These are phyloP conservation scores for Nezara viridula DNA, from an alignment of 2,888 invertebrate genomes.

Conservation along the genomic window DNA sequence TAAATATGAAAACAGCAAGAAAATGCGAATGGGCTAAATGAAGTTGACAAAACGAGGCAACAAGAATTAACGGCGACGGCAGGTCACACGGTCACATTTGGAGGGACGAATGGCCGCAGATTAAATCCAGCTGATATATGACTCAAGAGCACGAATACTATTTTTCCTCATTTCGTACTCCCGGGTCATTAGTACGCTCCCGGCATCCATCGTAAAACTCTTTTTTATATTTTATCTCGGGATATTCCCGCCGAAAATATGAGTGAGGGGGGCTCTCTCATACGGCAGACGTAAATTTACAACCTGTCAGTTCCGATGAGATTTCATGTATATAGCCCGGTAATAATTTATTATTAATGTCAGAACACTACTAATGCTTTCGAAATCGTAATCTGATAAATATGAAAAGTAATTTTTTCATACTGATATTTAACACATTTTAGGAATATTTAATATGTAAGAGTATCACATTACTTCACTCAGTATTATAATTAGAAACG, in stretches of 20 bases:
- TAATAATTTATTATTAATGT: constrained; percentile 5
- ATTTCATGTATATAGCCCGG: background rate
- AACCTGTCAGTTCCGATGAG: constrained; percentile 4
- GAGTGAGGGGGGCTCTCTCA: background rate
- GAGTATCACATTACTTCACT: too few relatives aligned
- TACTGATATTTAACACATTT: too few relatives aligned
- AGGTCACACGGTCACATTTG: background rate
- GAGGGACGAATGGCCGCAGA: background rate
- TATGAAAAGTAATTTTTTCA: too few relatives aligned
- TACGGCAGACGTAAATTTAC: constrained; percentile 16
- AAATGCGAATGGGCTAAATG: background rate
- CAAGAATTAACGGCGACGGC: background rate
- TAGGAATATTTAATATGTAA: too few relatives aligned
- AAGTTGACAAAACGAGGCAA: constrained; percentile 16
- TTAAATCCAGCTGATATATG: background rate
- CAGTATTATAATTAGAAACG: too few relatives aligned
- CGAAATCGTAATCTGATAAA: background rate
- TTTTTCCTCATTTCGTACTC: constrained; percentile 27
- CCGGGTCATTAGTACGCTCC: constrained; percentile 1
- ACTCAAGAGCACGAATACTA: background rate
- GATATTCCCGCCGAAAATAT: constrained; percentile 1
- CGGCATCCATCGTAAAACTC: constrained; percentile 23
- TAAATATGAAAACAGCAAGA: background rate
- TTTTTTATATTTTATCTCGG: constrained; percentile 31
- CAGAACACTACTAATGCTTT: background rate